Evolutionary conservation across 2,113 vertebrate species (phyloP).

Genomic region (Ibidorhyncha struthersii): DNA sequence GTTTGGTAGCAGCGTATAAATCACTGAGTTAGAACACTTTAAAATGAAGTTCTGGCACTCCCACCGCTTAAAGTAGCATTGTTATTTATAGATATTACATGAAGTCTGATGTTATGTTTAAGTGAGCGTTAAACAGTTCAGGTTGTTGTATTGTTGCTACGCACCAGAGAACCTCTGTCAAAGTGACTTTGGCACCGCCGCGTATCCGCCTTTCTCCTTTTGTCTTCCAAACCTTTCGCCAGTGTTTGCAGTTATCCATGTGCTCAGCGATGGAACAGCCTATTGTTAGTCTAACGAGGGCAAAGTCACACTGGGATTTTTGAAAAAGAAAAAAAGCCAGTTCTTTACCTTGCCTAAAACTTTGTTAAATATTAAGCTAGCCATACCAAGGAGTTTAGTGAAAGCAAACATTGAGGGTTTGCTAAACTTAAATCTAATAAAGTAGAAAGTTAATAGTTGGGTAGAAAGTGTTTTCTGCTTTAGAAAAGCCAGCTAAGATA

Average conservation of each 20-base stretch:
- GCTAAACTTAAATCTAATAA: conserved; percentile 42
- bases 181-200: neutral
- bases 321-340: neutral
- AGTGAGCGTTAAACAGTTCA: conserved; percentile 68
- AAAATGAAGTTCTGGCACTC: conserved; percentile 58
- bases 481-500: neutral
- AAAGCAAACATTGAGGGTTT: conserved; percentile 47
- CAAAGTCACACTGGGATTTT: conserved; percentile 56
- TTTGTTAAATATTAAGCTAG: conserved; percentile 64
- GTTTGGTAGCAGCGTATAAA: conserved; percentile 51
- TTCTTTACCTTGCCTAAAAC: conserved; percentile 42
- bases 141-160: conserved; percentile 63
- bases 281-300: conserved; percentile 56
- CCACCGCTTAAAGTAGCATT: conserved; percentile 45
- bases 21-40: conserved; percentile 31
- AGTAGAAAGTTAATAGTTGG: conserved; percentile 18
- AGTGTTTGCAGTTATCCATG: conserved; percentile 62
- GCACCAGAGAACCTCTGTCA: conserved; percentile 56
- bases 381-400: conserved; percentile 20
- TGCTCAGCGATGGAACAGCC: conserved; percentile 47
- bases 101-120: conserved; percentile 68
- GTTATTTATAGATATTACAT: conserved; percentile 71
- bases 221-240: conserved; percentile 20
- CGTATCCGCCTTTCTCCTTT: conserved; percentile 16
- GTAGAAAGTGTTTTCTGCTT: neutral